Percentiles rank a stretch among this genome's conserved stretches.
phyloP scores from a whole-genome alignment of 92 coral and sea anemone genomes.

The Anthopleura xanthogrammica region DNA sequence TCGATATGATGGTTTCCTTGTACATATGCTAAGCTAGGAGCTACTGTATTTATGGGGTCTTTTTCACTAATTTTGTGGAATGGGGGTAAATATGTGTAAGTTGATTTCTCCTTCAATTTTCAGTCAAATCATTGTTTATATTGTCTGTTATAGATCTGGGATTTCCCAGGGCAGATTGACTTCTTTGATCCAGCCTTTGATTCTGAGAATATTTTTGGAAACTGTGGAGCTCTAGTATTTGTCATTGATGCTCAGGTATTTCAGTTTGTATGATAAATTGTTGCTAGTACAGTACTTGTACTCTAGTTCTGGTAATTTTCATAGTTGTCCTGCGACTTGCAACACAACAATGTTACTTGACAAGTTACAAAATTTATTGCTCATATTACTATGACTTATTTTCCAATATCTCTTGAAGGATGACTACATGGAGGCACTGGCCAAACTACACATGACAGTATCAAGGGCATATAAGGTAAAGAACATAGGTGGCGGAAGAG shows the following conservation, averaged over 20 bases:
- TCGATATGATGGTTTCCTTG: no score
- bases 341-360: no score
- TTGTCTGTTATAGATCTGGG: conserved; percentile 76
- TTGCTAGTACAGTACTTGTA: no score
- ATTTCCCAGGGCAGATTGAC: conserved; percentile 98
- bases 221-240: conserved; percentile 98
- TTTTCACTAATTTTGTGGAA: no score
- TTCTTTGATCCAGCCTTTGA: conserved; percentile 99
- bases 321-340: neutral
- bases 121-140: neutral
- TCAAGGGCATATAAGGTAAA: conserved; percentile 95
- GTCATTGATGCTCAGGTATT: conserved; percentile 97
- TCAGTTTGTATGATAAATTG: no score
- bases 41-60: no score
- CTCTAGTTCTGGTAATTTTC: no score
- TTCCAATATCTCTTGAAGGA: conserved; percentile 45
- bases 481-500: no score
- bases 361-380: neutral
- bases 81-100: neutral
- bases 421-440: conserved; percentile 98
- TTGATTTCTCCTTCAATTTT: neutral
- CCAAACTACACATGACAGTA: conserved; percentile 94
- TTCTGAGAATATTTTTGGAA: conserved; percentile 91
- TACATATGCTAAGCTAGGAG: no score
- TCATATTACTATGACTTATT: neutral